Evolutionary conservation across 2,113 vertebrate species (phyloP), one percentile per base, ranked within the genome.

Genomic region (Mus pahari): DNA sequence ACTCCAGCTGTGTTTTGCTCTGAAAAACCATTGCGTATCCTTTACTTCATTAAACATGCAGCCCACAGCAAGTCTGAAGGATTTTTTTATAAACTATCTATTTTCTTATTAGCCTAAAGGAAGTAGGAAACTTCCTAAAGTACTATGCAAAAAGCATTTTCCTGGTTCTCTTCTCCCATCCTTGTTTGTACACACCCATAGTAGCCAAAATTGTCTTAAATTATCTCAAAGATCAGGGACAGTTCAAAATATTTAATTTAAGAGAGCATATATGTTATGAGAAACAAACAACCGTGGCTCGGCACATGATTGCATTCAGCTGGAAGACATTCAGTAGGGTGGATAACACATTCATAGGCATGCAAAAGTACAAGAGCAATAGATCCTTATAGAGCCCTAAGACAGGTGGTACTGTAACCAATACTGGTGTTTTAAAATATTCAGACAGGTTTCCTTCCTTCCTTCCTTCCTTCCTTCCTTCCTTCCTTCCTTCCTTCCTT

Each of bases 21-120:
- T 92, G 89, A 71, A 96, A 97, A 96, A 92, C 88, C 60, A 86
- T 89, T 94, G 89, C 48, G 86, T 94, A 83, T 91, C 89, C 19
- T 95, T 96, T 94, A 92, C 73, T 24, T 95, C 96, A 95, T 96
- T 97, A 94, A 93, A 92, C 89, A 95, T 60, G 87, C 96, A 95
- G 91, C 92, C 95, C 84, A 68, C 3, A 91, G 96, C 92, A 93
- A 95, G 82, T 87, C 19, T 91, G 28, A 73, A 95, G 88, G 92
- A n/a, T n/a, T 96, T 97, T 64, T 64, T 42, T 96, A 55, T 2
- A 75, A 92, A 91, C 62, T 78, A 55, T 93, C 78, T 95, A 33
- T 96, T 96, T 97, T 96, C 90, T 77, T 90, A 92, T 94, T 94
- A 93, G 26, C 33, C 20, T 58, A 58, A 22, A 91, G 31, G 45